A percentile compares a stretch with the other conserved stretches of the same genome.
Conservation (phyloP, 2,888 invertebrate species). For the Digitonthophagus gazella region DNA sequence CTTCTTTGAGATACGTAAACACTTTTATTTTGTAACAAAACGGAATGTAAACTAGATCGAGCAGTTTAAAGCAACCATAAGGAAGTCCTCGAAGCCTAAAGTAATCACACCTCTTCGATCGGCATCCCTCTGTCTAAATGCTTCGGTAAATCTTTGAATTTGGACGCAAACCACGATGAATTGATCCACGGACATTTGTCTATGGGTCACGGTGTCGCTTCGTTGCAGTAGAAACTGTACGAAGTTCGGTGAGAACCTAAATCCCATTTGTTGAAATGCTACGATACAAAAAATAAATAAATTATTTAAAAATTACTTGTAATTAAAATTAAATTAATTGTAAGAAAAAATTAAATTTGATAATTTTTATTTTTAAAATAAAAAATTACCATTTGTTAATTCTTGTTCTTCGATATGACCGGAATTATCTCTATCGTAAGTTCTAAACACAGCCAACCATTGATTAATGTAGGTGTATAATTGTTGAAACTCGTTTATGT, state of each 20-base stretch:
- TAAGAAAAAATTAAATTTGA: too few species aligned
- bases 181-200: slow-evolving; percentile 51
- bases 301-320: slow-evolving; percentile 11
- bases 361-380: too few species aligned
- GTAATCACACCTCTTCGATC: slow-evolving; percentile 43
- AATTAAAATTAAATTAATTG: slow-evolving; percentile 11
- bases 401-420: slow-evolving; percentile 82
- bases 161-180: slow-evolving; percentile 49
- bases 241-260: slow-evolving; percentile 77
- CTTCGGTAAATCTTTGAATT: slow-evolving; percentile 48
- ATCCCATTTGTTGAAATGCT: slow-evolving; percentile 88
- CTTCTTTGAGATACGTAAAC: neutral
- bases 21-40: neutral
- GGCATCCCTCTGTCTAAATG: slow-evolving; percentile 45
- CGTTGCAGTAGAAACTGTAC: slow-evolving; percentile 68
- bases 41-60: slow-evolving; percentile 46
- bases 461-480: slow-evolving; percentile 86
- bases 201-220: slow-evolving; percentile 63
- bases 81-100: slow-evolving; percentile 48
- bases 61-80: slow-evolving; percentile 77
- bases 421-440: slow-evolving; percentile 82
- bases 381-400: slow-evolving; percentile 65
- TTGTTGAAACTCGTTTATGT: slow-evolving; percentile 79
- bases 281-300: slow-evolving; percentile 37
- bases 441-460: slow-evolving; percentile 82